These are phyloP conservation scores for Chalcosyrphus nemorum DNA, from an alignment of 2,888 invertebrate species.

Conservation along the genomic window DNA sequence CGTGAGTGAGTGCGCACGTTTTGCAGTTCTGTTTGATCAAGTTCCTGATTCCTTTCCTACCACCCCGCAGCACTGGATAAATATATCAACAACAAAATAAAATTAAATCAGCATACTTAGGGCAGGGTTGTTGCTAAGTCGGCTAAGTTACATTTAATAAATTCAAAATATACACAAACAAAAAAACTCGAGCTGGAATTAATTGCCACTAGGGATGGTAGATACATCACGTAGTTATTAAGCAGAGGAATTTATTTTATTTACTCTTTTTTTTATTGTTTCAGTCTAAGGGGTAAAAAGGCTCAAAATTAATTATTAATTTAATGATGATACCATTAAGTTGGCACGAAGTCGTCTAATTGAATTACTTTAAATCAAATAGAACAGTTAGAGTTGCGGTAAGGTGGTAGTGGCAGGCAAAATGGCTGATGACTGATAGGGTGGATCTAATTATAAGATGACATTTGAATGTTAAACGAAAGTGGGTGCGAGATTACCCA, in stretches of 20 bases:
- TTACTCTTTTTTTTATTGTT: slow-evolving; percentile 7
- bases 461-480: slow-evolving; percentile 8
- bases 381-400: slow-evolving; percentile 2
- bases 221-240: slow-evolving; percentile 66
- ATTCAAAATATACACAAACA: slow-evolving; percentile 49
- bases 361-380: slow-evolving; percentile 63
- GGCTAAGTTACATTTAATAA: slow-evolving; percentile 59
- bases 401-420: neutral
- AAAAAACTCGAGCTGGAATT: slow-evolving; percentile 44
- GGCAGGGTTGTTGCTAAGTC: neutral
- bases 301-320: slow-evolving; percentile 65
- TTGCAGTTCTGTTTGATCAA: slow-evolving; percentile 68
- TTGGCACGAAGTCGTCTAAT: slow-evolving; percentile 20
- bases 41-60: too few relatives aligned
- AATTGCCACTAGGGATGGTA: slow-evolving; percentile 66
- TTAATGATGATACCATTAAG: slow-evolving; percentile 56
- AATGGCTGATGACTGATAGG: slow-evolving; percentile 17
- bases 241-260: slow-evolving; percentile 17
- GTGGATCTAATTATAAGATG: slow-evolving; percentile 28
- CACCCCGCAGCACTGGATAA: slow-evolving; percentile 65
- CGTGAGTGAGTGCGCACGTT: slow-evolving; percentile 66
- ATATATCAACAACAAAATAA: slow-evolving; percentile 56
- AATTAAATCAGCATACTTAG: slow-evolving; percentile 68
- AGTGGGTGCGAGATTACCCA: too few relatives aligned
- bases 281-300: slow-evolving; percentile 8